Percentiles rank a stretch among this genome's conserved stretches.
phyloP scores from a whole-genome alignment of 2,797 vertebrate genomes.

The Pygocentrus nattereri region DNA sequence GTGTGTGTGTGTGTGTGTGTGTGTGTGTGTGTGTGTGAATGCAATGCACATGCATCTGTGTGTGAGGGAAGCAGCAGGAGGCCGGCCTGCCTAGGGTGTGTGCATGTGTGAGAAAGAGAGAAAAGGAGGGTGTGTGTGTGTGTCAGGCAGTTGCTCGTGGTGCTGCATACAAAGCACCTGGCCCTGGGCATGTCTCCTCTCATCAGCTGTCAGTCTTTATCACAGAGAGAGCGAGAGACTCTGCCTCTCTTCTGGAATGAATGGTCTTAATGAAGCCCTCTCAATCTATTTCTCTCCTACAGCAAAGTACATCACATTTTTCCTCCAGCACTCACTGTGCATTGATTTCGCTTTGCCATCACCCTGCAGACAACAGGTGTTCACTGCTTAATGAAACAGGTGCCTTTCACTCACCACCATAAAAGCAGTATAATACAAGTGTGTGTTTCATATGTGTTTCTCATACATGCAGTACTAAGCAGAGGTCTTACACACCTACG shows the following conservation, averaged over 20 bases:
- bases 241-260: slow-evolving; percentile 38
- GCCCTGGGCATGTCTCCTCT: slow-evolving; percentile 30
- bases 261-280: slow-evolving; percentile 40
- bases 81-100: background rate
- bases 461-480: too few relatives aligned
- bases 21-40: slow-evolving; percentile 9
- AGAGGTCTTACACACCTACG: too few relatives aligned
- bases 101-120: background rate
- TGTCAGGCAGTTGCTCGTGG: slow-evolving; percentile 28
- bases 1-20: slow-evolving; percentile 18
- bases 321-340: slow-evolving; percentile 12
- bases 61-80: background rate
- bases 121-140: too few relatives aligned
- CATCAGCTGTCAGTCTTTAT: slow-evolving; percentile 43
- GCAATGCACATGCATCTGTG: background rate
- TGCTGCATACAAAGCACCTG: slow-evolving; percentile 43
- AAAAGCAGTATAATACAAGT: background rate
- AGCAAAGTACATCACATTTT: slow-evolving; percentile 20
- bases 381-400: background rate
- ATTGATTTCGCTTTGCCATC: slow-evolving; percentile 31
- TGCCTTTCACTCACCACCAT: background rate
- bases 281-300: slow-evolving; percentile 15
- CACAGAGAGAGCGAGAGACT: background rate
- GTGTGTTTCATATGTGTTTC: background rate
- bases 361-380: slow-evolving; percentile 26